Base-by-base conservation (phyloP, 2,888 invertebrate genomes). In the Creontiades dilutus region DNA sequence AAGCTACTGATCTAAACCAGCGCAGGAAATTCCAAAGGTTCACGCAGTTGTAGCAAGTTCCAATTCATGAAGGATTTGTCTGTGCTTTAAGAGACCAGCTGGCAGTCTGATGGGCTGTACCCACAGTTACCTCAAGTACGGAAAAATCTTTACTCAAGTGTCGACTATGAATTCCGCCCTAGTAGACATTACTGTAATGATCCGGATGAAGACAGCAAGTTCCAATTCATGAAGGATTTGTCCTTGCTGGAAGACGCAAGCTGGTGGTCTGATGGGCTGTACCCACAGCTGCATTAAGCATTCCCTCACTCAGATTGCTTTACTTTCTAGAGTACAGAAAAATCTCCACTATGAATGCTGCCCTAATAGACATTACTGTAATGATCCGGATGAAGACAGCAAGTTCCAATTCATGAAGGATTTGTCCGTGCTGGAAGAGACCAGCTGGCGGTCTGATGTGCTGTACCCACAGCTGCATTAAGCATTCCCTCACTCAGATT, bases 391-490 rank as follows among this genome's bases (percentile, higher is more conserved):
- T 95, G 95, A 12, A 95, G 95, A 89, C 96, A 95, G 94, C 88
- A 97, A 95, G 93, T 97, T 96, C 98, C 98, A 98, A 91, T 98
- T 95, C 94, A 98, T 96, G 84, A 97, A 93, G 92, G 96, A 96
- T 80, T 95, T 95, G 93, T 98, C 98, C 92, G 95, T 94, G 23
- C 98, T 96, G 92, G 97, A 95, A 82, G 97, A 97, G 5, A 96
- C 97, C 87, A 98, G 94, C 93, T 96, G 96, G 91, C 95, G 95
- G 91, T 95, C 95, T 92, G 95, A 95, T 0, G 97, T 96, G 93
- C 95, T 96, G 93, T n/a, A n/a, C n/a, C n/a, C n/a, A n/a, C n/a
- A n/a, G n/a, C n/a, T n/a, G n/a, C n/a, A n/a, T n/a, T n/a, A n/a
- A n/a, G n/a, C n/a, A n/a, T n/a, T n/a, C n/a, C n/a, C n/a, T n/a